phyloP scores from a whole-genome alignment of 2,797 vertebrate species.

The Pseudochirops cupreus region DNA sequence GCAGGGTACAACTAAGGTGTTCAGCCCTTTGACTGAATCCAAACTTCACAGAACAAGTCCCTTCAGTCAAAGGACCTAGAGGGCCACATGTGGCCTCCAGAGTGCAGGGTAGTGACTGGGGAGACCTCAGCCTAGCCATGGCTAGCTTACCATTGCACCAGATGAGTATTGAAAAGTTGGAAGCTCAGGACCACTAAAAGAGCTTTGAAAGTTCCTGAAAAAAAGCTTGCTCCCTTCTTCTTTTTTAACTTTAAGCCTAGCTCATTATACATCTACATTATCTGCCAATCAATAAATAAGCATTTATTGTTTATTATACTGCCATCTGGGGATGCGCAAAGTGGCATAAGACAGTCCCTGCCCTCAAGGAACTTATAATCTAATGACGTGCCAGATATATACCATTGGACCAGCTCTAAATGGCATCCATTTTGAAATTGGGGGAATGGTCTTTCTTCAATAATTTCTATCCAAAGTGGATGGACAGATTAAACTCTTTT shows the following conservation, averaged over 20 bases:
- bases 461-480: background rate
- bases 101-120: background rate
- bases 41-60: too few species aligned
- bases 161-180: too few species aligned
- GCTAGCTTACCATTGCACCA: background rate
- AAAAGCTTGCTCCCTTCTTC: too few species aligned
- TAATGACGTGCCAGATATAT: background rate
- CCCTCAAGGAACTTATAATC: background rate
- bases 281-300: background rate
- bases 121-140: background rate
- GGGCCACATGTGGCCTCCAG: too few species aligned
- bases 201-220: too few species aligned
- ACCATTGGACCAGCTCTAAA: background rate
- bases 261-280: too few species aligned
- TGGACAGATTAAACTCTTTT: background rate
- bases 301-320: background rate
- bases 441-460: background rate
- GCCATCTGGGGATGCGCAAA: background rate
- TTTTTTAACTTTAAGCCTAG: too few species aligned
- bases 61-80: too few species aligned
- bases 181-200: too few species aligned
- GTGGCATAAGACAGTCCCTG: background rate
- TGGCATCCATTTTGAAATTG: background rate
- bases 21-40: too few species aligned
- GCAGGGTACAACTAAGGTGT: too few species aligned